Conservation (phyloP, 2,797 vertebrate species). For the Tachyglossus aculeatus region DNA sequence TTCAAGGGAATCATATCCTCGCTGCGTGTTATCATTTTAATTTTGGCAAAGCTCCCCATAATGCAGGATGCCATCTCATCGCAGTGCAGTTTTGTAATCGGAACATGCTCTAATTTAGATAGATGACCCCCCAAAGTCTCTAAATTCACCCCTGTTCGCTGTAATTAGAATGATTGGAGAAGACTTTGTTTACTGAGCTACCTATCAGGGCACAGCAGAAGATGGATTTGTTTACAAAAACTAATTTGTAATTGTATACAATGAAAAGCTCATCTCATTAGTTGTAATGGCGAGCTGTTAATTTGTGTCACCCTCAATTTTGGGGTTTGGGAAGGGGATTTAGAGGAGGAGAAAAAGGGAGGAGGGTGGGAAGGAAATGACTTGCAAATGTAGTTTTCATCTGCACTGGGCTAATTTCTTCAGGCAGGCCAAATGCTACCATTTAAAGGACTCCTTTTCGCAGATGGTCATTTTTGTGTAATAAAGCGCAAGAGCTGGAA, state of each 20-base stretch:
- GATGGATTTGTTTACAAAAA: conserved; percentile 55
- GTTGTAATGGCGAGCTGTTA: neutral
- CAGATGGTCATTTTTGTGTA: neutral
- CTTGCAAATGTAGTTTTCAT: neutral
- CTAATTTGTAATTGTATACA: conserved; percentile 24
- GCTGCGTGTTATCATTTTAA: conserved; percentile 33
- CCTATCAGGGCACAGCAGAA: conserved; percentile 30
- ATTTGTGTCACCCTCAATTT: conserved; percentile 21
- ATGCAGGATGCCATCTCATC: conserved; percentile 28
- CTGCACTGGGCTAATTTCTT: neutral
- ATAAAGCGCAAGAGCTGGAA: neutral
- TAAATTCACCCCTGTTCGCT: conserved; percentile 40
- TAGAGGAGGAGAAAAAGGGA: neutral
- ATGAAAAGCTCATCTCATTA: conserved; percentile 23
- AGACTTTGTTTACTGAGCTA: conserved; percentile 48
- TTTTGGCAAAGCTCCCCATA: conserved; percentile 50
- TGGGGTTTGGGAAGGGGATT: neutral
- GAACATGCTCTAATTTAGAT: conserved; percentile 58
- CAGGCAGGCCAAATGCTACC: neutral
- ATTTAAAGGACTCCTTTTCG: neutral
- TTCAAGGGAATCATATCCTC: conserved; percentile 48
- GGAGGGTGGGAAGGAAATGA: neutral
- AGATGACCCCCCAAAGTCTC: conserved; percentile 48
- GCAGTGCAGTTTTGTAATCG: conserved; percentile 44
- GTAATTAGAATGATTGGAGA: conserved; percentile 47